Percentiles rank a stretch among this genome's conserved stretches.
These are phyloP conservation scores for Amphipyra berbera DNA, from an alignment of 2,888 invertebrate species.

Conservation along the genomic window DNA sequence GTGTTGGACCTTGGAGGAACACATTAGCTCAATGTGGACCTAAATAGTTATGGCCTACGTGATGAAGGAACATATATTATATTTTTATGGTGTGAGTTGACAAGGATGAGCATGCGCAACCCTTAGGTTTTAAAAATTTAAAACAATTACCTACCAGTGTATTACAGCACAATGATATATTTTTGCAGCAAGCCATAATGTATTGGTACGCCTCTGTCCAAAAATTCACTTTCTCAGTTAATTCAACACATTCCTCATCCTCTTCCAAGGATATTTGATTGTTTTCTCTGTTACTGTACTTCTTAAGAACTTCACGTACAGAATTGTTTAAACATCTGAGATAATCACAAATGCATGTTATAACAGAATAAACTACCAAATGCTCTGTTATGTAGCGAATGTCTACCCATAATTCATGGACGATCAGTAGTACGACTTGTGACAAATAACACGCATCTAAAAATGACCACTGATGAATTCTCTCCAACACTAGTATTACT, in stretches of 20 bases:
- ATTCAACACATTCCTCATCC: background rate
- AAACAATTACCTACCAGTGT: constrained; percentile 2
- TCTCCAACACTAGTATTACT: background rate
- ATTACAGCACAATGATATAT: constrained; percentile 1
- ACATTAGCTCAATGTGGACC: too few relatives aligned
- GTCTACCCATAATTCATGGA: background rate
- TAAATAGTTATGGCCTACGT: too few relatives aligned
- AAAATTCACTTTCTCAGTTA: background rate
- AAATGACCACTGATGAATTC: background rate
- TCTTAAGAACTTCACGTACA: background rate
- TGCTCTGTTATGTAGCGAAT: constrained; percentile 7
- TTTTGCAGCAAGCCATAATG: background rate
- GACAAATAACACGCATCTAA: too few relatives aligned
- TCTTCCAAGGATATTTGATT: background rate
- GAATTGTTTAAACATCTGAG: too few relatives aligned
- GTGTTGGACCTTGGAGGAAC: too few relatives aligned
- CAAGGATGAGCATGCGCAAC: too few relatives aligned
- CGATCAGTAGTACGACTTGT: background rate
- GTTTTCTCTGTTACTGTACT: background rate
- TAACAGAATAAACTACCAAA: constrained; percentile 1
- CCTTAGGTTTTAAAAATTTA: too few relatives aligned
- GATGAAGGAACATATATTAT: too few relatives aligned
- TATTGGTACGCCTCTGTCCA: constrained; percentile 1
- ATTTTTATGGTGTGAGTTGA: too few relatives aligned
- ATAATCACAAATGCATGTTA: constrained; percentile 1